Evolutionary conservation across 2,888 invertebrate species (phyloP), one percentile per base, ranked within the genome.

Genomic region (Zelleria hepariella): DNA sequence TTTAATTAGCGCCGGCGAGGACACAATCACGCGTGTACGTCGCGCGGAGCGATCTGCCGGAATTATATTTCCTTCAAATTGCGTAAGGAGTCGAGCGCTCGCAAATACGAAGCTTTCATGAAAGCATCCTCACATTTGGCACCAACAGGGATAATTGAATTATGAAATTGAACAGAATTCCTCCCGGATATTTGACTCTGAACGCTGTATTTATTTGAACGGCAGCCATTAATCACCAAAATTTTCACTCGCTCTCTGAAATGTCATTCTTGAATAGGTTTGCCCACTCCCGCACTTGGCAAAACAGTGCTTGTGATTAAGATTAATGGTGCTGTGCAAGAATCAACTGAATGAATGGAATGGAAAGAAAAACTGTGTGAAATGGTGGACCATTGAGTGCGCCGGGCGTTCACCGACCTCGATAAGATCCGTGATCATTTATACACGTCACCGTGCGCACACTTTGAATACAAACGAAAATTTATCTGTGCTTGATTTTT

Each of bases 241-340:
- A 59, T 59, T 59, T 51, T 23, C 8, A 20, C 51, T 4, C 51
- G 3, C 20, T 51, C 0, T 42, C 10, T 15, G 21, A 51, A 51
- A 21, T 20, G 51, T 23, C 51, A 51, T 57, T 61, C 26, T 21
- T 55, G 59, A 54, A 42, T 23, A 49, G 55, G 25, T 18, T 18
- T 26, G 49, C 32, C 32, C 32, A 42, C 3, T 42, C 32, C 32
- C 32, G 32, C 57, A 57, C 52, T 58, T 58, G 42, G 58, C 58
- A 56, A 58, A 59, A 59, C 56, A 51, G 23, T 42, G 26, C 27
- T 47, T 25, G 54, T 21, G 60, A 60, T 58, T 21, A 60, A 62
- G 62, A 62, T 62, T 58, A 60, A 62, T 62, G 60, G 42, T 25
- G n/a, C 20, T 20, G 51, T 51, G 18, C 51, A 1, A 8, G 51